Evolutionary conservation across 2,113 vertebrate genomes (phyloP), one percentile per base, ranked within the genome.

Genomic region (Arvicanthis niloticus): DNA sequence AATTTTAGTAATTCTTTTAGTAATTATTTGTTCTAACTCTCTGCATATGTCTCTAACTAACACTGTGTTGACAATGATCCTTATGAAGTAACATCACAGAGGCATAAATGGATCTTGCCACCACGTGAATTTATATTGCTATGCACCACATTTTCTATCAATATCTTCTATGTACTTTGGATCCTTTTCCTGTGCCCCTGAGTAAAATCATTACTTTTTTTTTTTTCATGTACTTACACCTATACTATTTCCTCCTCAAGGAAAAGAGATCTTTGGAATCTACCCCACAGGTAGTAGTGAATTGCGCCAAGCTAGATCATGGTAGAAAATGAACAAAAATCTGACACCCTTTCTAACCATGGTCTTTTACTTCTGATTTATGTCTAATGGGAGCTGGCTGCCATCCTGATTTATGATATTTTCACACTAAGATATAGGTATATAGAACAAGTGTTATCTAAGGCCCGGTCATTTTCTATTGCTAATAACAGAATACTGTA

Each of bases 41-140:
- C 88, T 92, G 45, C n/a, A 60, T 10, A 87, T 67, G 62, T 75
- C 45, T 31, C 21, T 81, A 91, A 65, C 90, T 85, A 85, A 88
- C 72, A 86, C 8, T 82, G 26, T 92, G 48, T 68, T 81, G 29
- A 37, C 51, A 94, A 62, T 73, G 75, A 88, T 88, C 21, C 51
- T 26, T 67, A 2, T 40, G 13, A 88, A 10, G 45, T 34, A 76
- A 70, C 4, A 56, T 29, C 34, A 76, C 5, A 58, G 51, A 56
- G 60, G 3, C 29, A 26, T 76, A 42, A 7, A 80, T 29, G 40
- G 84, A 5, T 65, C 29, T 86, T 0, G 42, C 13, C 7, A 4
- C 91, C 29, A 34, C 3, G 40, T 75, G 48, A 26, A 13, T 75
- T 73, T 77, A 42, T 85, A 8, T 80, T 86, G 92, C 1, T n/a